These are phyloP conservation scores for Meteorus cinctellus DNA, from an alignment of 2,888 invertebrate genomes.

Conservation along the genomic window DNA sequence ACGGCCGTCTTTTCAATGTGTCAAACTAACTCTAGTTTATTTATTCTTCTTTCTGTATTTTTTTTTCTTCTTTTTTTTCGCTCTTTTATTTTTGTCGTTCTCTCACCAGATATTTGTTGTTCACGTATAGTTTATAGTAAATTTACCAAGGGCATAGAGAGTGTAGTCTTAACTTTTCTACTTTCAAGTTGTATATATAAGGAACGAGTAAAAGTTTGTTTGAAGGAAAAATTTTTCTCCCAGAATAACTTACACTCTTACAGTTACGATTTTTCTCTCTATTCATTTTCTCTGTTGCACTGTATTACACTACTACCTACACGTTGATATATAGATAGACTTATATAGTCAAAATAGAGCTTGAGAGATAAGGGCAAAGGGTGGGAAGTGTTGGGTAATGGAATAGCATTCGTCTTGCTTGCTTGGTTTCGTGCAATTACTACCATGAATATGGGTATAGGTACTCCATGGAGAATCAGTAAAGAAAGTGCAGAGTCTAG, in stretches of 20 bases:
- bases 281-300: background rate
- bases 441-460: slow-evolving; percentile 18
- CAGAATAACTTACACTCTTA: slow-evolving; percentile 21
- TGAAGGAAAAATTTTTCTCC: slow-evolving; percentile 38
- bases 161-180: slow-evolving; percentile 33
- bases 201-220: slow-evolving; percentile 12
- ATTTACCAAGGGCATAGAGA: slow-evolving; percentile 13
- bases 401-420: slow-evolving; percentile 37
- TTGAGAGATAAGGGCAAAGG: slow-evolving; percentile 14
- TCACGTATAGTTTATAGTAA: slow-evolving; percentile 31
- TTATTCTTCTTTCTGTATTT: slow-evolving; percentile 17
- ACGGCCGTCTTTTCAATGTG: slow-evolving; percentile 16
- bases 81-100: background rate
- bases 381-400: slow-evolving; percentile 32
- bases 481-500: slow-evolving; percentile 10
- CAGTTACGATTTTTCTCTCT: background rate
- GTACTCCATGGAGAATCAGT: slow-evolving; percentile 27
- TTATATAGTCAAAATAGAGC: slow-evolving; percentile 5
- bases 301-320: background rate
- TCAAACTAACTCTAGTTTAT: slow-evolving; percentile 32
- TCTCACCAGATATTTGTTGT: slow-evolving; percentile 15
- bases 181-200: slow-evolving; percentile 29
- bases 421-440: slow-evolving; percentile 29
- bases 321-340: slow-evolving; percentile 26
- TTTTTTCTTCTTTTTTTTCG: slow-evolving; percentile 11